These are phyloP conservation scores for Patagioenas fasciata DNA, from an alignment of 2,113 vertebrate species.

Conservation along the genomic window DNA sequence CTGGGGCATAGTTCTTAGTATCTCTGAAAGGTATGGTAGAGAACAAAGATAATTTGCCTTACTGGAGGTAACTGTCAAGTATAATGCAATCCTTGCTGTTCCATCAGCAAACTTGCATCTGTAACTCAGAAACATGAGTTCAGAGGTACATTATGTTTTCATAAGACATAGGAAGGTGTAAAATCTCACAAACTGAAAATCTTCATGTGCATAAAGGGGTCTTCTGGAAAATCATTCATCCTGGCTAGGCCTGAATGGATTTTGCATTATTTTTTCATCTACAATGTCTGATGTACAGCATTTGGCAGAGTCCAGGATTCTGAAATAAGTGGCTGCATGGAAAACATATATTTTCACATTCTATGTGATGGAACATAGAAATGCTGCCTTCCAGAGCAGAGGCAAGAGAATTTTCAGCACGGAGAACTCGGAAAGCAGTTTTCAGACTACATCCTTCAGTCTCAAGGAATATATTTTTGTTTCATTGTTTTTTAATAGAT, in stretches of 20 bases:
- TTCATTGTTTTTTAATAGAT: not conserved
- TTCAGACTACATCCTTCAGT: not conserved
- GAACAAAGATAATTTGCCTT: not conserved
- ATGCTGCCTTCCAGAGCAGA: not conserved
- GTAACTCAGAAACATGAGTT: not conserved
- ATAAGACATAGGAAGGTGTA: not conserved
- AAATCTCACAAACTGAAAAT: not conserved
- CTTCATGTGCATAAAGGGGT: not conserved
- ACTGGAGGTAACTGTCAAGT: not conserved
- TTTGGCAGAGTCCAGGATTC: not conserved
- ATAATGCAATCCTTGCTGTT: not conserved
- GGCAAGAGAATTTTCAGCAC: not conserved
- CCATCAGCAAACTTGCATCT: not conserved
- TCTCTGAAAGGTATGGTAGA: not conserved
- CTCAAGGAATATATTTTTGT: not conserved
- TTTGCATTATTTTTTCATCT: conserved; percentile 21
- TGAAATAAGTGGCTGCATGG: not conserved
- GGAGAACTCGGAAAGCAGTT: not conserved
- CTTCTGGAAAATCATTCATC: conserved; percentile 14
- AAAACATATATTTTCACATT: conserved; percentile 10
- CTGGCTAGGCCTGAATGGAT: not conserved
- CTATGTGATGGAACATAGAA: not conserved
- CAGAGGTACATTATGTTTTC: not conserved
- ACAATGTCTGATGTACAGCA: not conserved
- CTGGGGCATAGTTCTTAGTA: not conserved